Conservation (phyloP, 2,888 invertebrate genomes). For the Coremacera marginata region DNA sequence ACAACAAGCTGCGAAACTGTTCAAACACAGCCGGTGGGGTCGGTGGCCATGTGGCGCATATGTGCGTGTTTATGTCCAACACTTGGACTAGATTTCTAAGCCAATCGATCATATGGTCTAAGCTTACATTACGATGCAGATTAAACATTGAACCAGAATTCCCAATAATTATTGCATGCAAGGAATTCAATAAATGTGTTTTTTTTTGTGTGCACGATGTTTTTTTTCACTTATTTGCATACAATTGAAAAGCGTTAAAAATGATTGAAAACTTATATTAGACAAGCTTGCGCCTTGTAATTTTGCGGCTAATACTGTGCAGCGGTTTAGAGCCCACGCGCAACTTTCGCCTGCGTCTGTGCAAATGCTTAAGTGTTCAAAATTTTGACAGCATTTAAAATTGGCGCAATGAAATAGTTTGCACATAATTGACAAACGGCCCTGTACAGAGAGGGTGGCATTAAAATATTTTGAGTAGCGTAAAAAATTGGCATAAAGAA, state of each 20-base stretch:
- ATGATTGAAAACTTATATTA: not conserved
- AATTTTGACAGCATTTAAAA: conserved; percentile 9
- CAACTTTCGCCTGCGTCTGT: conserved; percentile 31
- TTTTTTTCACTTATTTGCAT: not conserved
- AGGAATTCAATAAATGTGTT: not conserved
- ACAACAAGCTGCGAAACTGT: not conserved
- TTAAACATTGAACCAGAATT: conserved; percentile 10
- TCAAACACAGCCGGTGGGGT: conserved; percentile 1
- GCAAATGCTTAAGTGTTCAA: not conserved
- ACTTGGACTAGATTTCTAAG: not conserved
- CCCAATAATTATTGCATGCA: not conserved
- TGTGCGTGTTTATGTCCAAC: not conserved
- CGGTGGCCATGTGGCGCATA: not conserved
- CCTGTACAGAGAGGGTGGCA: not conserved
- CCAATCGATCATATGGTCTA: conserved; percentile 7
- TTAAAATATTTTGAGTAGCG: not conserved
- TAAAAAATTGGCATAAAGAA: too few relatives aligned
- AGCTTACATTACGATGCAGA: not conserved
- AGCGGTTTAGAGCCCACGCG: conserved; percentile 14
- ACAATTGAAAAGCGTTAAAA: conserved; percentile 5
- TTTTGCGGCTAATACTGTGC: not conserved
- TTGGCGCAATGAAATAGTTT: not conserved
- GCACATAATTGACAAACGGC: not conserved
- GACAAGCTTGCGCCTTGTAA: conserved; percentile 9
- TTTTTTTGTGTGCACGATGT: not conserved